Percentiles rank a stretch among this genome's conserved stretches.
These are phyloP conservation scores for Malurus elegans DNA, from an alignment of 2,113 vertebrate genomes.

Conservation along the genomic window DNA sequence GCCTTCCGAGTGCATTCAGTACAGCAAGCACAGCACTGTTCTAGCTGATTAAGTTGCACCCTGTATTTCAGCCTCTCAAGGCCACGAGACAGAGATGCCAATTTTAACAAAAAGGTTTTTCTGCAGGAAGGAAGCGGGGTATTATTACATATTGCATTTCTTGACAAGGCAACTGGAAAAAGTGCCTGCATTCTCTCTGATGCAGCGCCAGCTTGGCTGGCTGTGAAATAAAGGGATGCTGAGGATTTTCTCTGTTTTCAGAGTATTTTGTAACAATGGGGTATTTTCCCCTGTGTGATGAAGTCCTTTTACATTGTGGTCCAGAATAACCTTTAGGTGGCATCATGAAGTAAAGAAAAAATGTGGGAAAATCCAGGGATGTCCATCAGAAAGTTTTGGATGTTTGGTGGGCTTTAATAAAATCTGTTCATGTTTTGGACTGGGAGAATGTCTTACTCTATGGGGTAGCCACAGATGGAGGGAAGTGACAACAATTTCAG, in stretches of 20 bases:
- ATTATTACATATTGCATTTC: constrained; percentile 41
- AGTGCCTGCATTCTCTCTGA: neutral
- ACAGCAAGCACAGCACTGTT: constrained; percentile 53
- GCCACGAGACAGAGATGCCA: constrained; percentile 23
- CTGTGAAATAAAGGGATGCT: neutral
- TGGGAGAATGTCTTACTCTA: neutral
- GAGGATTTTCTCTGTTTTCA: neutral
- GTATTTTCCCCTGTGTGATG: neutral
- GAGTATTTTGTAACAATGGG: neutral
- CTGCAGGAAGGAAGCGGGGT: neutral
- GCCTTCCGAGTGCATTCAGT: constrained; percentile 19
- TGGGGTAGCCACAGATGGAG: neutral
- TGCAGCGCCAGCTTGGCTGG: neutral
- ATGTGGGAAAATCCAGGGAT: neutral
- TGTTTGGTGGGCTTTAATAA: neutral
- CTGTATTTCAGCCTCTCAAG: constrained; percentile 47
- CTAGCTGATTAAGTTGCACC: constrained; percentile 56
- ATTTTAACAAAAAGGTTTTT: constrained; percentile 52
- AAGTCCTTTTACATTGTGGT: neutral
- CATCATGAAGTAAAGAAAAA: neutral
- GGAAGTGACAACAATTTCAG: neutral
- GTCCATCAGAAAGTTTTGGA: neutral
- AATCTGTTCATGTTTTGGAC: fast-evolving
- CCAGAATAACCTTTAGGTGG: neutral
- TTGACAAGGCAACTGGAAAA: constrained; percentile 46